These are phyloP conservation scores for Eupithecia tripunctaria DNA, from an alignment of 2,888 invertebrate species.

Conservation along the genomic window DNA sequence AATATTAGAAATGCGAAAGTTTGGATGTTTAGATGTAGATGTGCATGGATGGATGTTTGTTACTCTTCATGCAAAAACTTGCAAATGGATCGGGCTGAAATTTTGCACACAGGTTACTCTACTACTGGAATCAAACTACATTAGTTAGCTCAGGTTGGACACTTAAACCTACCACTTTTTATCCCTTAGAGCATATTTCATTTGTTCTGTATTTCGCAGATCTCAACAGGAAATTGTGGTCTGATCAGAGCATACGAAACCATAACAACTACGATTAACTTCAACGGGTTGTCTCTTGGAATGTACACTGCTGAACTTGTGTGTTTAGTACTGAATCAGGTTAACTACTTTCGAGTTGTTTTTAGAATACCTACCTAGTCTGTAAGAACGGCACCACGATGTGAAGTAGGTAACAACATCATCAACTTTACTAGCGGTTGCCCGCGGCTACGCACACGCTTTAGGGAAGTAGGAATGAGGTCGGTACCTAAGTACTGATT, in stretches of 20 bases:
- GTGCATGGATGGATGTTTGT: too few relatives aligned
- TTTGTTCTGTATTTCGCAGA: constrained; percentile 49
- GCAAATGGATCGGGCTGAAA: too few relatives aligned
- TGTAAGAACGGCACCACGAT: background rate
- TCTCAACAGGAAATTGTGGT: constrained; percentile 76
- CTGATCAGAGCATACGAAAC: constrained; percentile 73
- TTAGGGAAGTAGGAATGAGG: background rate
- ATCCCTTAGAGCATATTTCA: background rate
- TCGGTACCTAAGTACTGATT: too few relatives aligned
- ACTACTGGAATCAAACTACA: too few relatives aligned
- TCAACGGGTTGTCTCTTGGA: constrained; percentile 70
- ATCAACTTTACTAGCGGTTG: background rate
- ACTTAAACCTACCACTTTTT: too few relatives aligned
- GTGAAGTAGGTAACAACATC: background rate
- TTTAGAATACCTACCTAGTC: background rate
- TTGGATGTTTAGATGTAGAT: too few relatives aligned
- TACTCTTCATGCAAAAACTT: too few relatives aligned
- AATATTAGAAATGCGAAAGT: too few relatives aligned
- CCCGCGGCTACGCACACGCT: background rate
- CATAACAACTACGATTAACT: constrained; percentile 66
- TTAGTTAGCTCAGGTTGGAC: too few relatives aligned
- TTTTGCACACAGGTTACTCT: too few relatives aligned
- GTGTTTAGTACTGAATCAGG: constrained; percentile 77
- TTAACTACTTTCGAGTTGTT: constrained; percentile 41
- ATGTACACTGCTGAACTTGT: constrained; percentile 74